These are phyloP conservation scores for Drosophila neocordata DNA, from an alignment of 1,140 invertebrate species.

Conservation along the genomic window DNA sequence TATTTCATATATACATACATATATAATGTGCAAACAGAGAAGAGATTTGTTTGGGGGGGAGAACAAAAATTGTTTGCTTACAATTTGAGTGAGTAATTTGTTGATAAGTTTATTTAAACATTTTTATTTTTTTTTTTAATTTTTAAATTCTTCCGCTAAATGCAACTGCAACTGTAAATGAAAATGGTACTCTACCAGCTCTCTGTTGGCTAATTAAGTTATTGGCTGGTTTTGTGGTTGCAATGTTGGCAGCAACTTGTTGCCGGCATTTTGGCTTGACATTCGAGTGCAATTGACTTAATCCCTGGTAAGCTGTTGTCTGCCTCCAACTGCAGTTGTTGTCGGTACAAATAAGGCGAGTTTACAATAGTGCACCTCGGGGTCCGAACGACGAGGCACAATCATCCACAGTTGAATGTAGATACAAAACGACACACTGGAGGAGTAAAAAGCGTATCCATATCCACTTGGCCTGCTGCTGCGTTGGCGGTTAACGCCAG, in stretches of 20 bases:
- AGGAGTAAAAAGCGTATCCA: slow-evolving; percentile 24
- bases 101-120: not conserved
- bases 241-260: slow-evolving; percentile 73
- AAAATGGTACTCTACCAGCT: not conserved
- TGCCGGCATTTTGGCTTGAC: slow-evolving; percentile 71
- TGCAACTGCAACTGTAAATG: not conserved
- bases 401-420: not conserved
- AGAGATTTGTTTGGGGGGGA: not conserved
- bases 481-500: slow-evolving; percentile 48
- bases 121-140: not conserved
- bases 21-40: not conserved
- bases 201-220: slow-evolving; percentile 68
- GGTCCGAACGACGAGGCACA: slow-evolving; percentile 14
- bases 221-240: slow-evolving; percentile 57
- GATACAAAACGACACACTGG: slow-evolving; percentile 3
- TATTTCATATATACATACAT: not conserved
- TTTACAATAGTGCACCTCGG: slow-evolving; percentile 65
- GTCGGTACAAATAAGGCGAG: slow-evolving; percentile 76
- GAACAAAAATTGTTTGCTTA: not conserved
- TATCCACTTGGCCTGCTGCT: slow-evolving; percentile 29
- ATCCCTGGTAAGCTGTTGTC: slow-evolving; percentile 66
- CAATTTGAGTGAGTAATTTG: slow-evolving; percentile 1
- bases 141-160: not conserved
- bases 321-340: slow-evolving; percentile 42
- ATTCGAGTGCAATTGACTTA: slow-evolving; percentile 79